These are phyloP conservation scores for Parelbella ahira DNA, from an alignment of 2,888 invertebrate species.

Conservation along the genomic window DNA sequence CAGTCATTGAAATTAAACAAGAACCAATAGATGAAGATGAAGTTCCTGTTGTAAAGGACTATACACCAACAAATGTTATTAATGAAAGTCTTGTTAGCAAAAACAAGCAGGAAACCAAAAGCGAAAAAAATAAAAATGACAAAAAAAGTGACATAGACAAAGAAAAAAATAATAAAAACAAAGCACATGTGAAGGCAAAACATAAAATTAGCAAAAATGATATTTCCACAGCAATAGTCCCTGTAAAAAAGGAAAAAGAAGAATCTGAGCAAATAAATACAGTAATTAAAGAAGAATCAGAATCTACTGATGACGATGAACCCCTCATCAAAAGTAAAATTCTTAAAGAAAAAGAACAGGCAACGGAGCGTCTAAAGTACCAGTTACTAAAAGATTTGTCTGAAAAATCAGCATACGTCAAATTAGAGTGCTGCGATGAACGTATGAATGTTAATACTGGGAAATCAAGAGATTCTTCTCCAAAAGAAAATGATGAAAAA, in stretches of 20 bases:
- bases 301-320: constrained; percentile 69
- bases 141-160: constrained; percentile 44
- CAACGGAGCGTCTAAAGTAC: constrained; percentile 57
- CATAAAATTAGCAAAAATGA: constrained; percentile 43
- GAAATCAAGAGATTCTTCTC: constrained; percentile 56
- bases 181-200: constrained; percentile 40
- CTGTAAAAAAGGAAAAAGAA: constrained; percentile 45
- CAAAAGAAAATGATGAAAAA: constrained; percentile 58
- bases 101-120: constrained; percentile 35
- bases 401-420: constrained; percentile 72
- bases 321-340: constrained; percentile 68
- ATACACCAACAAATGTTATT: too few species aligned
- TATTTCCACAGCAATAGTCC: constrained; percentile 24
- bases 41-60: constrained; percentile 22
- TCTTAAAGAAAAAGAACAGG: constrained; percentile 63
- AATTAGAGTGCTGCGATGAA: constrained; percentile 72
- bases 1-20: constrained; percentile 40
- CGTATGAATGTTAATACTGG: constrained; percentile 58
- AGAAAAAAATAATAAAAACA: constrained; percentile 45
- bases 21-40: constrained; percentile 66
- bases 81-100: constrained; percentile 17
- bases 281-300: constrained; percentile 56
- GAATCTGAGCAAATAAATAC: constrained; percentile 41
- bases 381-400: constrained; percentile 68
- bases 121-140: constrained; percentile 39